Percentiles rank a stretch among this genome's conserved stretches.
These are phyloP conservation scores for Chamaea fasciata DNA, from an alignment of 2,113 vertebrate genomes.

Conservation along the genomic window DNA sequence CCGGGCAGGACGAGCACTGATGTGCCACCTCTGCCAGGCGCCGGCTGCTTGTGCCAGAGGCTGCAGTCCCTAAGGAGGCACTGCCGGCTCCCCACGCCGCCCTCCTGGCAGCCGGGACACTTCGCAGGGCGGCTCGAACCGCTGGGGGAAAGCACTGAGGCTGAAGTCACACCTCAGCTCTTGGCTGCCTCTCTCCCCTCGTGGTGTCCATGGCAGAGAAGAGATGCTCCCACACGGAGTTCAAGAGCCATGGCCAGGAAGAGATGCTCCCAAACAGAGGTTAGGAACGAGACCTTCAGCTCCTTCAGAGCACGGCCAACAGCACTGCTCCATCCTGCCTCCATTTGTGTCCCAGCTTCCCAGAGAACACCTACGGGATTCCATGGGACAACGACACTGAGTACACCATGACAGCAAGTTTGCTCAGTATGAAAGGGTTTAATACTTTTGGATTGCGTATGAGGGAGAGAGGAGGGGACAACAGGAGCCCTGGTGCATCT, in stretches of 20 bases:
- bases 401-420: not conserved
- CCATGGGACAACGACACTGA: fast-evolving
- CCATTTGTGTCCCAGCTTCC: not conserved
- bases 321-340: fast-evolving
- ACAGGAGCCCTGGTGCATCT: not conserved
- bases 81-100: fast-evolving
- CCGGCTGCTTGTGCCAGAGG: fast-evolving
- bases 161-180: not conserved
- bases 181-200: not conserved
- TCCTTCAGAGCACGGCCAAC: not conserved
- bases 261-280: fast-evolving
- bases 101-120: not conserved
- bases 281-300: fast-evolving
- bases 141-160: not conserved
- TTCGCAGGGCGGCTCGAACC: fast-evolving
- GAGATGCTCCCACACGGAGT: fast-evolving
- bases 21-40: not conserved
- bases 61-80: not conserved
- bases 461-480: not conserved
- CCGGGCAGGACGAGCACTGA: fast-evolving
- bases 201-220: fast-evolving
- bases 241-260: not conserved
- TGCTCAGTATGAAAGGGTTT: not conserved
- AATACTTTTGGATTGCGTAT: not conserved
- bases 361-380: not conserved